Conservation (phyloP, 2,113 vertebrate genomes). For the Excalfactoria chinensis region DNA sequence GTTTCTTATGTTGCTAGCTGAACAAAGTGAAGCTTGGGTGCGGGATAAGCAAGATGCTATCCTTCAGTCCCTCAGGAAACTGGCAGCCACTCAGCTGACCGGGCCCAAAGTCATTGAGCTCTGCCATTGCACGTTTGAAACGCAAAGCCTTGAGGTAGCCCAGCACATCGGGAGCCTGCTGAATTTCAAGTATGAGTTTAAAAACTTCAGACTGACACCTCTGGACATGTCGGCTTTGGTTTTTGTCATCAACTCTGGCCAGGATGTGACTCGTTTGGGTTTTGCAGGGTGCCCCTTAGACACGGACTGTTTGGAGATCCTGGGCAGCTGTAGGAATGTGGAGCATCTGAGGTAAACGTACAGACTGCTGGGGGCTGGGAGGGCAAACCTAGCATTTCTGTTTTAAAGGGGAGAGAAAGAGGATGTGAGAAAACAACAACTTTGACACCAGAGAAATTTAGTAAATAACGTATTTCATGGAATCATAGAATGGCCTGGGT, state of each 20-base stretch:
- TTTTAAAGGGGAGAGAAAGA: not conserved
- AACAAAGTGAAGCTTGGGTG: slow-evolving; percentile 67
- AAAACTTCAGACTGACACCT: slow-evolving; percentile 83
- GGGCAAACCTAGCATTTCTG: not conserved
- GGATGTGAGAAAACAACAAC: not conserved
- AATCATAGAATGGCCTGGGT: no score
- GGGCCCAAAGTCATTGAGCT: slow-evolving; percentile 90
- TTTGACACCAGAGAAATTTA: not conserved
- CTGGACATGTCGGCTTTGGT: slow-evolving; percentile 84
- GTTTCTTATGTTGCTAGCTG: slow-evolving; percentile 77
- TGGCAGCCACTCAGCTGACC: slow-evolving; percentile 80
- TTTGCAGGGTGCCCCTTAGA: slow-evolving; percentile 89
- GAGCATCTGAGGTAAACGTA: slow-evolving; percentile 83
- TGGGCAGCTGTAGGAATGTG: slow-evolving; percentile 81
- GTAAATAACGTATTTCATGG: no score
- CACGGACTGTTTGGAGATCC: slow-evolving; percentile 79
- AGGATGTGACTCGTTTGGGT: slow-evolving; percentile 75
- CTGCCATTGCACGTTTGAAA: slow-evolving; percentile 87
- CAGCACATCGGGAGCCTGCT: slow-evolving; percentile 65
- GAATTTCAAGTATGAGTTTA: slow-evolving; percentile 79
- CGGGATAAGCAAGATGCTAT: slow-evolving; percentile 77
- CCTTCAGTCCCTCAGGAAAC: slow-evolving; percentile 70
- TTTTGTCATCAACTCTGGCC: slow-evolving; percentile 78
- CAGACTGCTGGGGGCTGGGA: not conserved
- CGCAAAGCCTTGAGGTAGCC: slow-evolving; percentile 79